Base-by-base conservation (phyloP, 2,797 vertebrate species). In the Petrocephalus schoutedeni region DNA sequence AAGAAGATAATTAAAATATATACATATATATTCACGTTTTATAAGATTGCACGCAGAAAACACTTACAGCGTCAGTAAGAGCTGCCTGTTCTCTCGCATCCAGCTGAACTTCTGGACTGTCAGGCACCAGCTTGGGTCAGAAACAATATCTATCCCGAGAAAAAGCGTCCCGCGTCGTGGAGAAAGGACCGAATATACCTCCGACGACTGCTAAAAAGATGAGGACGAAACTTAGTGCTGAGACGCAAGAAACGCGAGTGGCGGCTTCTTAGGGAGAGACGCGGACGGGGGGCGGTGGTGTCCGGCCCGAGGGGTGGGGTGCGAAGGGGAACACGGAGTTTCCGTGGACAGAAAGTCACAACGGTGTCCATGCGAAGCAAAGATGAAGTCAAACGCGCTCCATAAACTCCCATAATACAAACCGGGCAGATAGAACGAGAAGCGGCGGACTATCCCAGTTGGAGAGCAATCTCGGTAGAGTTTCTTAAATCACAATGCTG, bases 241-340 rank as follows among this genome's bases (percentile, higher is more conserved):
- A 92, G 89, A 92, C 93, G 80, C 91, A 93, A 91, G 91, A 93
- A 93, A 94, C 91, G 92, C 92, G 92, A 96, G 91, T 95, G 95
- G 59, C 89, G 89, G 61, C 94, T 94, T 92, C 92, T 86, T 90
- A 88, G 74, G 90, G 86, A 89, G 82, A 61, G 56, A 32, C 32
- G 36, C n/a, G 91, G 87, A 91, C 86, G 92, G 94, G 95, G 95
- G 94, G 94, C 94, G 95, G 95, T 95, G 94, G 80, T 80, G 74
- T 57, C 57, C 87, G 54, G 88, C 83, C 64, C 41, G 88, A 93
- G 94, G 94, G 95, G 95, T 94, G 95, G 95, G 95, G 74, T 90
- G 92, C 74, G 74, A 87, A 89, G 92, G 92, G 93, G 92, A 92
- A 94, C 91, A 93, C 90, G 90, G 84, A 94, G 90, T 92, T 89